Evolutionary conservation across 2,113 vertebrate species (phyloP).

Genomic region (Thalassarche chlororhynchos): DNA sequence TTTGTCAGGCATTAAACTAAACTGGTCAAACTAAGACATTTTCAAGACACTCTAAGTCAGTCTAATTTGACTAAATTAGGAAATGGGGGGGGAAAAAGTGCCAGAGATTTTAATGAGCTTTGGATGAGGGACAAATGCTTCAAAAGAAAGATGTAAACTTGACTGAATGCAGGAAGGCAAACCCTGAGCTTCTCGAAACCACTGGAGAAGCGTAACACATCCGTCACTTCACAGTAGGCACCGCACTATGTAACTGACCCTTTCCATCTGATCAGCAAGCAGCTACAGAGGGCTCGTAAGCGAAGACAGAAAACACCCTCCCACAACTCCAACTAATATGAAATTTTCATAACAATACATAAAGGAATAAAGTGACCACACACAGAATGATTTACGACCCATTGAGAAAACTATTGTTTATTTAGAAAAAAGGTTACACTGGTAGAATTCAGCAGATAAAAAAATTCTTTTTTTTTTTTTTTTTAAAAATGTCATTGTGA

Average conservation of each 20-base stretch:
- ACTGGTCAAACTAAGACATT: not conserved
- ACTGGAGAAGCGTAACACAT: not conserved
- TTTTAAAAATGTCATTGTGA: constrained; percentile 92
- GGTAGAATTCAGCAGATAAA: constrained; percentile 98
- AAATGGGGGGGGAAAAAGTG: not conserved
- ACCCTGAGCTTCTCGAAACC: not conserved
- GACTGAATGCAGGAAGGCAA: not conserved
- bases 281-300: not conserved
- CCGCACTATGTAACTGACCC: too few relatives aligned
- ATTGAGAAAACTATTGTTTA: constrained; percentile 99
- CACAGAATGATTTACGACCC: constrained; percentile 84
- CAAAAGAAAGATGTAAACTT: not conserved
- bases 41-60: not conserved
- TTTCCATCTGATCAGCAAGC: too few relatives aligned
- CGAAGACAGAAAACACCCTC: not conserved
- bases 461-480: constrained; percentile 78
- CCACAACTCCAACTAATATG: not conserved
- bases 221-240: not conserved
- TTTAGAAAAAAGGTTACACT: constrained; percentile 97
- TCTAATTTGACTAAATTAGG: not conserved
- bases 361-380: constrained; percentile 69
- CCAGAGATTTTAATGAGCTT: not conserved
- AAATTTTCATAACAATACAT: not conserved
- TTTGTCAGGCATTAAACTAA: not conserved
- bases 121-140: not conserved